Conservation (phyloP, 2,113 vertebrate genomes). For the Lanius ludovicianus region DNA sequence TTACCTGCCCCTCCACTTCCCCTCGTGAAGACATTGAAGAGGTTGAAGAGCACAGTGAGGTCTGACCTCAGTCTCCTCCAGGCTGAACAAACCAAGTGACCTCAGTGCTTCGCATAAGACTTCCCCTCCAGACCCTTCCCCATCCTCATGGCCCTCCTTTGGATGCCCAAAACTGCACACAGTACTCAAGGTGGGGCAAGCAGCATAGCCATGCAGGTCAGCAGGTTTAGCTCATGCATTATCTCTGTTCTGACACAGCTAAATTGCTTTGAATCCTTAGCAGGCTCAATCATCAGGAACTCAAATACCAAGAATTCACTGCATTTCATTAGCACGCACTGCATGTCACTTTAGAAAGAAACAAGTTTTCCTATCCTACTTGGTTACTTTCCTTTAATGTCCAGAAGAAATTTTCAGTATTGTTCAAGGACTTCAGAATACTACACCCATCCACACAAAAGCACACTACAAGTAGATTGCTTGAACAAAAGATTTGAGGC, state of each 20-base stretch:
- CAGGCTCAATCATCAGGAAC: neutral
- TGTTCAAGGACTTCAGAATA: neutral
- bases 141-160: neutral
- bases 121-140: neutral
- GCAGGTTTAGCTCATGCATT: neutral
- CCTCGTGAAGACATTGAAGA: neutral
- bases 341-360: neutral
- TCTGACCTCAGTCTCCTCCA: neutral
- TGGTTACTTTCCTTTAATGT: neutral
- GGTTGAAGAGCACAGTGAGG: neutral
- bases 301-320: neutral
- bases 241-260: neutral
- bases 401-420: neutral
- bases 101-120: neutral
- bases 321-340: neutral
- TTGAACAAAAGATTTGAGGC: neutral
- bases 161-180: neutral
- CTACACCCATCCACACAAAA: neutral
- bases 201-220: neutral
- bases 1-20: neutral
- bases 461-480: neutral
- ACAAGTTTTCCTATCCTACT: neutral
- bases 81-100: neutral
- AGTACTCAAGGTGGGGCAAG: neutral
- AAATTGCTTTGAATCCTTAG: neutral